phyloP scores from a whole-genome alignment of 2,113 vertebrate species.

The Oplegnathus fasciatus region DNA sequence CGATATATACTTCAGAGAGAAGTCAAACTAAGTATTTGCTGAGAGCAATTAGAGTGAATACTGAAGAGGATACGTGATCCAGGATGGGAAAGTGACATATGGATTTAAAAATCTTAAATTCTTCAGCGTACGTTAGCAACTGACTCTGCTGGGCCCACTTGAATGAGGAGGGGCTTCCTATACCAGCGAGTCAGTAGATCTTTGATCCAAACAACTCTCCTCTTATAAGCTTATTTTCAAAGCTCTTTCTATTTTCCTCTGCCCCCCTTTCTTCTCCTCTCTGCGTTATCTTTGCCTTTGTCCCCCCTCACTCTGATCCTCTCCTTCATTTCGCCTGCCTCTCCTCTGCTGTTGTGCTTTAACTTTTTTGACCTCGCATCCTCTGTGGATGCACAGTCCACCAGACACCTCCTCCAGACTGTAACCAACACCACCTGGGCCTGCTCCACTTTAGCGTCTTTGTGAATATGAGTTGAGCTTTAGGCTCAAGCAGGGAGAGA shows the following conservation, averaged over 20 bases:
- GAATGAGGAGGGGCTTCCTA: conserved; percentile 12
- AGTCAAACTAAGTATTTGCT: not conserved
- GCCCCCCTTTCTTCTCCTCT: not conserved
- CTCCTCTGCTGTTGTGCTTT: conserved; percentile 32
- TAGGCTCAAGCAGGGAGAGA: conserved; percentile 10
- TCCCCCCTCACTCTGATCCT: conserved; percentile 5
- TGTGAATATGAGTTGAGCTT: conserved; percentile 15
- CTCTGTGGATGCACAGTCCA: conserved; percentile 31
- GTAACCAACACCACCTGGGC: conserved; percentile 27
- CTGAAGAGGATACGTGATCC: not conserved
- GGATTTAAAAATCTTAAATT: conserved; percentile 3
- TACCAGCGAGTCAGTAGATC: not conserved
- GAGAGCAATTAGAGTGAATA: not conserved
- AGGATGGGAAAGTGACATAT: not conserved
- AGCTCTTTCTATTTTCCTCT: conserved; percentile 38
- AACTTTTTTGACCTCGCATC: conserved; percentile 37
- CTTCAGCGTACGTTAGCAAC: not conserved
- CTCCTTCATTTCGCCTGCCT: conserved; percentile 29
- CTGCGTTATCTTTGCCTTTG: conserved; percentile 36
- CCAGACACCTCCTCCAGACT: conserved; percentile 5
- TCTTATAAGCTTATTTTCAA: conserved; percentile 35
- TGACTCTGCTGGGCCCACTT: not conserved
- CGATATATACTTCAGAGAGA: conserved; percentile 10
- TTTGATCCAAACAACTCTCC: conserved; percentile 43
- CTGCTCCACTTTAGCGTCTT: conserved; percentile 5